phyloP scores from a whole-genome alignment of 2,888 invertebrate species.

The Cylloceria caligata region DNA sequence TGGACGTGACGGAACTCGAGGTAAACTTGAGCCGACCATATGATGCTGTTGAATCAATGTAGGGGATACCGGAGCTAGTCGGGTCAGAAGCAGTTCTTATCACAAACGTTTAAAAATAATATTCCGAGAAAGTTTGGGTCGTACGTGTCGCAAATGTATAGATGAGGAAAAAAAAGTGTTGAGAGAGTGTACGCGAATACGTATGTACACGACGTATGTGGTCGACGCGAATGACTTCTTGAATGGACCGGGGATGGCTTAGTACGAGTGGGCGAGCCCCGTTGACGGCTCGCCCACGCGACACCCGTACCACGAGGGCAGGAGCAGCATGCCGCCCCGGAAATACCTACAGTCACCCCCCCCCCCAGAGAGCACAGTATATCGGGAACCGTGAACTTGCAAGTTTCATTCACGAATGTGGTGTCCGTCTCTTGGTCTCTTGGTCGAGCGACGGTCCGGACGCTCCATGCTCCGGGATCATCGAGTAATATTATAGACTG shows the following conservation, averaged over 20 bases:
- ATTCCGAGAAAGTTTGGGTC: neutral
- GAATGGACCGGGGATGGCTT: slow-evolving; percentile 20
- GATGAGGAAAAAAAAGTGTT: neutral
- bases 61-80: too few relatives aligned
- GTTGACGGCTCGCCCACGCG: slow-evolving; percentile 66
- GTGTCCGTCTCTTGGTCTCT: neutral
- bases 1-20: too few relatives aligned
- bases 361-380: slow-evolving; percentile 57
- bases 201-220: slow-evolving; percentile 1
- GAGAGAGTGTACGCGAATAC: neutral
- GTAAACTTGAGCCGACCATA: too few relatives aligned
- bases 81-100: too few relatives aligned
- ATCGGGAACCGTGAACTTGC: slow-evolving; percentile 65
- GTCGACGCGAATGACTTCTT: neutral
- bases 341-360: slow-evolving; percentile 59
- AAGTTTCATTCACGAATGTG: slow-evolving; percentile 59
- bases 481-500: slow-evolving; percentile 8
- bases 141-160: neutral
- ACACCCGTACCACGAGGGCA: slow-evolving; percentile 54
- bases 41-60: too few relatives aligned
- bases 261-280: slow-evolving; percentile 43
- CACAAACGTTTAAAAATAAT: too few relatives aligned
- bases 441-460: neutral
- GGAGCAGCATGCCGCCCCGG: slow-evolving; percentile 58
- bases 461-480: slow-evolving; percentile 47